A percentile compares a stretch with the other conserved stretches of the same genome.
These are phyloP conservation scores for Imbricaverruca yamaguchii DNA, from an alignment of 2,888 invertebrate genomes.

Conservation along the genomic window DNA sequence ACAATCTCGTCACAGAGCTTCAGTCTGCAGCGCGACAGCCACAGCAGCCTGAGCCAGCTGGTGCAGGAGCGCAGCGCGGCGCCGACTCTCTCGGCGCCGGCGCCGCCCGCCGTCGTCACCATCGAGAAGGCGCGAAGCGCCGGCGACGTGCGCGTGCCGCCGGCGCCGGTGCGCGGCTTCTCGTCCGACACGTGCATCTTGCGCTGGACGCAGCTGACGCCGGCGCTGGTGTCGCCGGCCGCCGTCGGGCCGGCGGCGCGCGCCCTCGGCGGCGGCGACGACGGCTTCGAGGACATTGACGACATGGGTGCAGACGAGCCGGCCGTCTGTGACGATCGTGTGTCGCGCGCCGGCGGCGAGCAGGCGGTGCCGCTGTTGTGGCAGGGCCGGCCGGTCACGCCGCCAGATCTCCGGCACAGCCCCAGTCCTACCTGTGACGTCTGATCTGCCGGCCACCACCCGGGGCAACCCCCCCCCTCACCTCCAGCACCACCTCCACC, in stretches of 20 bases:
- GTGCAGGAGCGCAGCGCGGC: slow-evolving; percentile 3
- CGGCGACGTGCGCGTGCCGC: background rate
- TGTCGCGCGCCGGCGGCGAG: background rate
- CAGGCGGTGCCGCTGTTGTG: slow-evolving; percentile 14
- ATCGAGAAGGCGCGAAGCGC: slow-evolving; percentile 13
- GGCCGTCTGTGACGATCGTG: background rate
- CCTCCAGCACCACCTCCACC: too few relatives aligned
- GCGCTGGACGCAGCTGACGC: background rate
- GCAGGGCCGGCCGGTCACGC: background rate
- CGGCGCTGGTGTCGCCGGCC: background rate
- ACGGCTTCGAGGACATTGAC: slow-evolving; percentile 18
- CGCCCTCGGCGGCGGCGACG: background rate
- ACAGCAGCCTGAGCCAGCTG: slow-evolving; percentile 29
- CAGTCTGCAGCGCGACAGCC: slow-evolving; percentile 27
- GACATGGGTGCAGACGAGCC: background rate
- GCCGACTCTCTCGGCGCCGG: background rate
- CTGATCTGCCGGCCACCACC: background rate
- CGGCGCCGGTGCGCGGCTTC: background rate
- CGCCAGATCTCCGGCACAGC: background rate
- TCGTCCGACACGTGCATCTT: slow-evolving; percentile 5
- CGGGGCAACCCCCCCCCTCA: too few relatives aligned
- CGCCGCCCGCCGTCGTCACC: background rate
- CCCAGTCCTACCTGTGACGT: background rate
- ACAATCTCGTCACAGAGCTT: slow-evolving; percentile 35
- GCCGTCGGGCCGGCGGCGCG: background rate